phyloP scores from a whole-genome alignment of 2,888 invertebrate genomes.

The Notodonta dromedarius region DNA sequence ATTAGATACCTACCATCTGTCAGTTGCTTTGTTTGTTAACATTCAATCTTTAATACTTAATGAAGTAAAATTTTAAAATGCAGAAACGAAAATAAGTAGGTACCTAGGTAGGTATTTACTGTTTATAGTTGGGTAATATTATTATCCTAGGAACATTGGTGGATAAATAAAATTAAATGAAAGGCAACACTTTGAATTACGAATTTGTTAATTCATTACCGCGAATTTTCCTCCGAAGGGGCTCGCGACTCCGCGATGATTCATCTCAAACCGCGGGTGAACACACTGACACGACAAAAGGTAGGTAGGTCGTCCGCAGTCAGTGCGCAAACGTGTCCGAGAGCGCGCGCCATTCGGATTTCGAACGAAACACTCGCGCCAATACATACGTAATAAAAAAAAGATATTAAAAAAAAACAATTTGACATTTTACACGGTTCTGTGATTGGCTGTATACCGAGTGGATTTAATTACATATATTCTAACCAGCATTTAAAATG shows the following conservation, averaged over 20 bases:
- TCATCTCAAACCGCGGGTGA: conserved; percentile 58
- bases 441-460: conserved; percentile 1
- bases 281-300: conserved; percentile 39
- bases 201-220: conserved; percentile 50
- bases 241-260: conserved; percentile 49
- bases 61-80: too few species aligned
- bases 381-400: conserved; percentile 26
- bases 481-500: conserved; percentile 18
- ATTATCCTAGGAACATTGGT: too few species aligned
- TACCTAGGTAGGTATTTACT: too few species aligned
- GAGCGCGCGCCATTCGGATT: conserved; percentile 57
- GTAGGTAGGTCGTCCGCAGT: conserved; percentile 50
- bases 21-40: not conserved
- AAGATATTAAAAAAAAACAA: conserved; percentile 14
- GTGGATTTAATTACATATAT: conserved; percentile 9
- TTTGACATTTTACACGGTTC: conserved; percentile 8
- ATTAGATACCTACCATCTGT: not conserved
- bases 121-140: too few species aligned
- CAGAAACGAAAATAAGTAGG: too few species aligned
- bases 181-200: not conserved
- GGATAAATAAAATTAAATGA: too few species aligned
- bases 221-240: conserved; percentile 57
- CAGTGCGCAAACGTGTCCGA: conserved; percentile 43
- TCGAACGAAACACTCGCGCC: conserved; percentile 43
- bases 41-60: not conserved